Evolutionary conservation across 1,140 invertebrate species (phyloP), one percentile per base, ranked within the genome.

Genomic region (Trinorchestia longiramus): DNA sequence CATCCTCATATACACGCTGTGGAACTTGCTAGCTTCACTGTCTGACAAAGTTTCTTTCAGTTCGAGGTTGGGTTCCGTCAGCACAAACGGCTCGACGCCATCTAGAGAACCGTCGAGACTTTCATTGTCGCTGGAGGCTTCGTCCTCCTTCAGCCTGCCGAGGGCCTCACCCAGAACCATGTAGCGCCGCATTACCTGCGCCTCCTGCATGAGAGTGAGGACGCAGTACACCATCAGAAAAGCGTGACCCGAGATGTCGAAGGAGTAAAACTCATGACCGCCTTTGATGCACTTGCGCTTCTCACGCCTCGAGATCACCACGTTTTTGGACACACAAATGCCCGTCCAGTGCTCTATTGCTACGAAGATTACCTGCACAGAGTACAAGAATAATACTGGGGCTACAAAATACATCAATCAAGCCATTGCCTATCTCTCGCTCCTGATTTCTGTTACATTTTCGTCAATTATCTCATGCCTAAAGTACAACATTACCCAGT

Each of bases 221-320:
- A 94, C 92, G 92, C 92, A 94, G 44, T 94, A 94, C 8, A 94
- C 92, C 92, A 94, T 94, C 8, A 94, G 92, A 44, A 94, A 94
- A 17, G 92, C 92, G 92, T 94, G 92, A 8, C 92, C 92, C 23
- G 92, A 94, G 43, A 94, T 94, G 92, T 94, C 92, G 40, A 94
- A 94, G 92, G 92, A 94, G 44, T 94, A 15, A 40, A 94, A 94
- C 36, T 45, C 36, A 44, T 94, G 92, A 15, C 92, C 92, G 44
- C 92, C n/a, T 44, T 94, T 94, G 92, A 94, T 43, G 44, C 92
- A 94, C 44, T 94, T 94, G 17, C 44, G 43, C 92, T 94, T 94
- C 8, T 94, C 92, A 0, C 44, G 92, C 15, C 92, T 15, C 8
- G 92, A 94, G 36, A 94, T 43, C 3, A 94, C 92, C 92, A 94